Evolutionary conservation across 2,888 invertebrate genomes (phyloP), one percentile per base, ranked within the genome.

Genomic region (Eledone cirrhosa): DNA sequence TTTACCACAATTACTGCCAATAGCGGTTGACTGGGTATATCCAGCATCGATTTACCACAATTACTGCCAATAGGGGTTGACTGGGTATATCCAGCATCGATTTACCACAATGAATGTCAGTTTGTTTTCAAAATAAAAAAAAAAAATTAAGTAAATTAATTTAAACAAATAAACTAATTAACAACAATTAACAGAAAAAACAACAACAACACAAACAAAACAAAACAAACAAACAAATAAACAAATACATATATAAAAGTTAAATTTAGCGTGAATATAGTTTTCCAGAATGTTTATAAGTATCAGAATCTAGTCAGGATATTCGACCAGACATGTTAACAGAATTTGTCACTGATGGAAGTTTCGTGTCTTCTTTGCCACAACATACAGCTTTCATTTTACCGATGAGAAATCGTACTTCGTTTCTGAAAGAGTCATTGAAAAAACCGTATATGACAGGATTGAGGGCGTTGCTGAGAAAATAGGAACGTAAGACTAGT

Each of bases 371-470:
- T 22, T 75, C 75, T 47, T 75, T 48, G 2, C 48, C 75, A 47
- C 75, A 48, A 19, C 47, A 47, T 0, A 27, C 48, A 13, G 41
- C 47, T 24, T 47, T 75, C n/a, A 75, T n/a, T 48, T 75, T 48
- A 1, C 69, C 33, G 19, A 69, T 69, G 2, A 69, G 69, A 11
- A 69, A 33, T 13, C 69, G 3, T 19, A 69, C 69, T 11, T 69
- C 69, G 69, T 69, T 75, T 29, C 75, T 75, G 48, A 75, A 75
- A 19, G 75, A 47, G 11, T 75, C 75, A 24, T 75, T 75, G 48
- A 33, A 75, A 47, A 75, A 75, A 1, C 75, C 75, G 48, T 75
- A 75, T 0, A 75, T 75, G 48, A 75, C 75, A 1, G 75, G 75
- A 11, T 75, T 75, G 3, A 75, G 48, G 8, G 75, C 75, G 13